Conservation (phyloP, 2,888 invertebrate species). For the Drosophila siamana region DNA sequence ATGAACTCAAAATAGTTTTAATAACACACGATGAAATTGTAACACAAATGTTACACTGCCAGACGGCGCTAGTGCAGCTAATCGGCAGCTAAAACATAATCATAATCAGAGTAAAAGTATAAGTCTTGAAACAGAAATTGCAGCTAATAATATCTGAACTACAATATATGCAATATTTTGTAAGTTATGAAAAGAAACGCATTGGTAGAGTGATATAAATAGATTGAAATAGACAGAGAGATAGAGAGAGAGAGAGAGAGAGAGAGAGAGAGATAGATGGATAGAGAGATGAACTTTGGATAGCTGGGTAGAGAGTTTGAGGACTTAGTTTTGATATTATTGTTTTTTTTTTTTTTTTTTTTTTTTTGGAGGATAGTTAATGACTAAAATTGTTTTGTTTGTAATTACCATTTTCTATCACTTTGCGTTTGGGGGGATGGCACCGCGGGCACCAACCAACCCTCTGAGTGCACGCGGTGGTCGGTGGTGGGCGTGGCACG, state of each 20-base stretch:
- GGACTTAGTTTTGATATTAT: constrained; percentile 28
- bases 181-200: constrained; percentile 57
- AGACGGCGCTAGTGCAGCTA: constrained; percentile 43
- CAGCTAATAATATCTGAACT: constrained; percentile 63
- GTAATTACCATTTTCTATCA: constrained; percentile 85
- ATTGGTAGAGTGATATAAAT: constrained; percentile 40
- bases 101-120: constrained; percentile 19
- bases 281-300: constrained; percentile 52
- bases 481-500: constrained; percentile 78
- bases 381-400: constrained; percentile 75
- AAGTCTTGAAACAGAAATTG: constrained; percentile 30
- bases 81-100: constrained; percentile 36
- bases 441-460: constrained; percentile 79
- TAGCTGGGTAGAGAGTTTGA: constrained; percentile 40
- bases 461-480: constrained; percentile 70
- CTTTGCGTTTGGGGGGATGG: constrained; percentile 81
- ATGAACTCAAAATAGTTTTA: neutral
- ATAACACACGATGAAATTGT: constrained; percentile 19
- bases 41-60: constrained; percentile 35
- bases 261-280: constrained; percentile 25
- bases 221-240: constrained; percentile 46
- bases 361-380: constrained; percentile 55
- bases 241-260: constrained; percentile 39
- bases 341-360: constrained; percentile 19
- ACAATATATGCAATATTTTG: constrained; percentile 60